phyloP scores from a whole-genome alignment of 2,888 invertebrate genomes.

The Dryocosmus kuriphilus region DNA sequence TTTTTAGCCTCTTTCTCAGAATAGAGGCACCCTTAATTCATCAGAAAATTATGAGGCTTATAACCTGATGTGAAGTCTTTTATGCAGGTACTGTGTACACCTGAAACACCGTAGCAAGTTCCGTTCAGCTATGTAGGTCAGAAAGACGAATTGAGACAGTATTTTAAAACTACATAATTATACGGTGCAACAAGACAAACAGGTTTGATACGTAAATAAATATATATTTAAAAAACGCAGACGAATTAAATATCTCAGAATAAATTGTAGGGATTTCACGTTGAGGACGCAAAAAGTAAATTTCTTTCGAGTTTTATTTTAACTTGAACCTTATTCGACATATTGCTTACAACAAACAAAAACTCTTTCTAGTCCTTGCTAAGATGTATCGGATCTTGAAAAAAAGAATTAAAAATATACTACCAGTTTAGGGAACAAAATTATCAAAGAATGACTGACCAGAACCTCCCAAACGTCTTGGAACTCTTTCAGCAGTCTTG shows the following conservation, averaged over 20 bases:
- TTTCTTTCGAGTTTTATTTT: no score
- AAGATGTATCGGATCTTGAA: no score
- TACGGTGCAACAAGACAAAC: background rate
- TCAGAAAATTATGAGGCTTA: slow-evolving; percentile 16
- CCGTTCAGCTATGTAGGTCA: background rate
- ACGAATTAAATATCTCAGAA: background rate
- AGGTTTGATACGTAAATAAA: background rate
- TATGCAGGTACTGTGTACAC: background rate
- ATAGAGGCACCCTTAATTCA: slow-evolving; percentile 51
- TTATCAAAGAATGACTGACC: no score
- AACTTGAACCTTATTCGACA: no score
- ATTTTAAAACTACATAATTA: background rate
- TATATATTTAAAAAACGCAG: background rate
- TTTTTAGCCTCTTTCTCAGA: slow-evolving; percentile 69
- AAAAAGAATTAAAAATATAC: no score
- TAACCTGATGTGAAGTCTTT: background rate
- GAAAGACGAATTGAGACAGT: background rate
- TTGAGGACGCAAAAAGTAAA: background rate
- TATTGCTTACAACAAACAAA: no score
- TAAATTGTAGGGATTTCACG: background rate
- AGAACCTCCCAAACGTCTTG: no score
- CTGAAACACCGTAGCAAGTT: background rate
- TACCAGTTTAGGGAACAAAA: no score
- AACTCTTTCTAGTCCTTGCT: no score
- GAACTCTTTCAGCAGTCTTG: no score